Evolutionary conservation across 2,113 vertebrate genomes (phyloP).

Genomic region (Procavia capensis): DNA sequence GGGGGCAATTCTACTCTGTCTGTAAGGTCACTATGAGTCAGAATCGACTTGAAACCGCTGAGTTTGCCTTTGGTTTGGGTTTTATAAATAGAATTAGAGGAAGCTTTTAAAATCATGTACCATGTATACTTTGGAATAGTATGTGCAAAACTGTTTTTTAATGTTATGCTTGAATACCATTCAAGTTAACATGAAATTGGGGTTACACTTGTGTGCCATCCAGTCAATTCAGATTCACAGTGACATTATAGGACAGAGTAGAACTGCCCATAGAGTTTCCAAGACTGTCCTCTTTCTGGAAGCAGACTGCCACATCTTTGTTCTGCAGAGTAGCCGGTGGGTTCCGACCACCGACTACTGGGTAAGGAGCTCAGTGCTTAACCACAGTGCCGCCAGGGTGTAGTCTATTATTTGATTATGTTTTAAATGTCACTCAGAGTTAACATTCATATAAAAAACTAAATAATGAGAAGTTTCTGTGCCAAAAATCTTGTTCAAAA

Average conservation of each 20-base stretch:
- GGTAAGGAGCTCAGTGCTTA: not conserved
- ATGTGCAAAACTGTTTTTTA: not conserved
- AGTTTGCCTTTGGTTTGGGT: too few species aligned
- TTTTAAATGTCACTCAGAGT: not conserved
- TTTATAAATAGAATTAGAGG: not conserved
- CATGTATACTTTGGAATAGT: not conserved
- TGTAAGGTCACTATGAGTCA: too few species aligned
- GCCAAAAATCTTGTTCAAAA: not conserved
- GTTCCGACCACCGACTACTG: not conserved
- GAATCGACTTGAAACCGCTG: too few species aligned
- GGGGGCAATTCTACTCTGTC: too few species aligned
- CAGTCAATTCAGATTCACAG: not conserved
- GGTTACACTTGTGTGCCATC: not conserved
- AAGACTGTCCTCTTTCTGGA: not conserved
- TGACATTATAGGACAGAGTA: too few species aligned
- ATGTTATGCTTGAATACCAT: not conserved
- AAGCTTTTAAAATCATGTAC: not conserved
- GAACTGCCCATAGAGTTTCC: too few species aligned
- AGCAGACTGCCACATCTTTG: not conserved
- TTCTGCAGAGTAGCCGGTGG: not conserved
- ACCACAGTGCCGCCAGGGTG: not conserved
- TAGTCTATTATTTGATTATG: not conserved
- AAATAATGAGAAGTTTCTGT: not conserved
- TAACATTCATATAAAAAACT: not conserved
- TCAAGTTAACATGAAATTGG: not conserved